Evolutionary conservation across 2,797 vertebrate genomes (phyloP).

Genomic region (Eulemur coronatus): DNA sequence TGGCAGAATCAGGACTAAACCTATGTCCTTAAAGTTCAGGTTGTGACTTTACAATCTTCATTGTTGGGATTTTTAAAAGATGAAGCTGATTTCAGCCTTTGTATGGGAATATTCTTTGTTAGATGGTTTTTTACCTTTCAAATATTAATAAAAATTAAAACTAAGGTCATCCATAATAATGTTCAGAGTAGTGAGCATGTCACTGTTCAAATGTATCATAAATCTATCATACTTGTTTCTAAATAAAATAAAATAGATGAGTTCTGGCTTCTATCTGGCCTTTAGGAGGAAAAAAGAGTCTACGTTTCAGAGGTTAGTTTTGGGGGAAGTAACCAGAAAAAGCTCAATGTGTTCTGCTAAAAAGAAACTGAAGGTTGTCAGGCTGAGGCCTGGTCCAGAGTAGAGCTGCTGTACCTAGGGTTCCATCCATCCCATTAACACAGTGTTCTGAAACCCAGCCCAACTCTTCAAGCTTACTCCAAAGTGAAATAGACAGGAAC

Average conservation of each 20-base stretch:
- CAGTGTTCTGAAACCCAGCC: background rate
- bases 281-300: background rate
- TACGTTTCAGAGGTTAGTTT: background rate
- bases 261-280: background rate
- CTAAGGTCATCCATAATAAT: background rate
- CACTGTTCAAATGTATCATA: background rate
- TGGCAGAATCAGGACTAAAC: background rate
- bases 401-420: background rate
- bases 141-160: background rate
- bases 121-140: background rate
- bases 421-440: background rate
- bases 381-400: background rate
- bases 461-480: background rate
- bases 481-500: background rate
- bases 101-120: background rate
- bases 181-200: background rate
- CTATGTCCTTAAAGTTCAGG: background rate
- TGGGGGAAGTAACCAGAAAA: background rate
- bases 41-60: background rate
- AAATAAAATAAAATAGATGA: slow-evolving; percentile 8
- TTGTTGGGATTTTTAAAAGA: background rate
- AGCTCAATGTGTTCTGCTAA: background rate
- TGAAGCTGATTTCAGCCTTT: background rate
- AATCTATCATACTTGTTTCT: background rate
- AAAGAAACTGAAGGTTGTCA: background rate